phyloP scores from a whole-genome alignment of 2,888 invertebrate species.

The Beris morrisii region DNA sequence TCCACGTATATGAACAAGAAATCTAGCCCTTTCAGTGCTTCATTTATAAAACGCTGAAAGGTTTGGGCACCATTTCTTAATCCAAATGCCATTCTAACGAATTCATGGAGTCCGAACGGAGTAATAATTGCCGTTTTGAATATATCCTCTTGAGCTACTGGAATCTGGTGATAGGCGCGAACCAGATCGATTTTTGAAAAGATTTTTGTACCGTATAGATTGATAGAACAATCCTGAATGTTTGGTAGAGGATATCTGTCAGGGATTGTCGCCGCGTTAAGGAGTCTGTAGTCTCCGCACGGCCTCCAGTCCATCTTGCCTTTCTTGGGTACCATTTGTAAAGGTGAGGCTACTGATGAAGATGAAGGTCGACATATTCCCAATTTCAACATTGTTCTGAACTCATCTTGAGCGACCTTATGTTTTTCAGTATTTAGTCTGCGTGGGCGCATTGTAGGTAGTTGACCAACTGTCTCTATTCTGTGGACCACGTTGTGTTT shows the following conservation, averaged over 20 bases:
- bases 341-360: conserved; percentile 25
- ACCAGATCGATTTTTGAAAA: conserved; percentile 29
- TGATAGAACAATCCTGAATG: conserved; percentile 1
- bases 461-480: conserved; percentile 34
- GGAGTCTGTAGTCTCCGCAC: too few relatives aligned
- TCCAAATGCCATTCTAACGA: conserved; percentile 47
- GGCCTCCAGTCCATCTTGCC: conserved; percentile 30
- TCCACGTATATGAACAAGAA: conserved; percentile 38
- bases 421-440: conserved; percentile 35
- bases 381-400: conserved; percentile 26
- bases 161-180: conserved; percentile 27
- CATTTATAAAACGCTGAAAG: conserved; percentile 33
- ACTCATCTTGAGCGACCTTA: conserved; percentile 38
- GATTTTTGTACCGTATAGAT: not conserved
- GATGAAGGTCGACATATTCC: conserved; percentile 32
- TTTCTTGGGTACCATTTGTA: conserved; percentile 36
- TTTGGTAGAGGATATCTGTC: conserved; percentile 17
- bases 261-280: not conserved
- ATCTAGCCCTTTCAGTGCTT: conserved; percentile 1
- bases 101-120: conserved; percentile 43
- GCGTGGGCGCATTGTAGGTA: conserved; percentile 25
- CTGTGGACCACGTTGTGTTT: conserved; percentile 24
- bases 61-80: conserved; percentile 12
- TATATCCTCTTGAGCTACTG: conserved; percentile 16
- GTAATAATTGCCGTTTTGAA: conserved; percentile 10